phyloP scores from a whole-genome alignment of 2,113 vertebrate genomes.

The Todiramphus chloris region DNA sequence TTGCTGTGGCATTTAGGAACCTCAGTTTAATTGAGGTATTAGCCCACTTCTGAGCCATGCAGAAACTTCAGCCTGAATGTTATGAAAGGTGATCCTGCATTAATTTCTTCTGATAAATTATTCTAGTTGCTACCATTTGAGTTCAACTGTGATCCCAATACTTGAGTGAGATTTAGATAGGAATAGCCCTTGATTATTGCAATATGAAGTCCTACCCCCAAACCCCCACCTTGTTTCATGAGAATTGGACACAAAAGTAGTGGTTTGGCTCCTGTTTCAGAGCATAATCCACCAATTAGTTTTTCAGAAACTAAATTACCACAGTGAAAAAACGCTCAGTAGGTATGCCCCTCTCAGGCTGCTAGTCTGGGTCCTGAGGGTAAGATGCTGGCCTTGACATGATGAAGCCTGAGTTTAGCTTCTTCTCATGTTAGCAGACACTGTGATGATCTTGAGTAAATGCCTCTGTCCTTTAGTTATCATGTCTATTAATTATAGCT shows the following conservation, averaged over 20 bases:
- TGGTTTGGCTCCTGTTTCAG: background rate
- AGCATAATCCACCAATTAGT: background rate
- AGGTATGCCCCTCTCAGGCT: background rate
- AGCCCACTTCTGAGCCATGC: background rate
- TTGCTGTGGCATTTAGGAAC: background rate
- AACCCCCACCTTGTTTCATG: background rate
- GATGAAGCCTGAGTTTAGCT: background rate
- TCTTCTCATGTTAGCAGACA: background rate
- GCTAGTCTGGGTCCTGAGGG: background rate
- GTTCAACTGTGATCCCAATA: background rate
- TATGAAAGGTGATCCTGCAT: background rate
- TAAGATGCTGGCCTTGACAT: background rate
- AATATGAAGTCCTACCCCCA: background rate
- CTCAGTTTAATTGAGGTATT: background rate
- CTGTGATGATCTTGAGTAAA: background rate
- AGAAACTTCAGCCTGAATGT: background rate
- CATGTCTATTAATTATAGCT: background rate
- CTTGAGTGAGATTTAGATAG: background rate
- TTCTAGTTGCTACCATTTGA: background rate
- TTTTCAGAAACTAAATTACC: background rate
- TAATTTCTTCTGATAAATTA: background rate
- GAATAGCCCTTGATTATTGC: background rate
- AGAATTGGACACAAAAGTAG: background rate
- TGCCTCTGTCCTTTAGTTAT: background rate
- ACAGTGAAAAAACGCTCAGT: background rate